These are phyloP conservation scores for Danaus melanippus DNA, from an alignment of 1,140 invertebrate species.

Conservation along the genomic window DNA sequence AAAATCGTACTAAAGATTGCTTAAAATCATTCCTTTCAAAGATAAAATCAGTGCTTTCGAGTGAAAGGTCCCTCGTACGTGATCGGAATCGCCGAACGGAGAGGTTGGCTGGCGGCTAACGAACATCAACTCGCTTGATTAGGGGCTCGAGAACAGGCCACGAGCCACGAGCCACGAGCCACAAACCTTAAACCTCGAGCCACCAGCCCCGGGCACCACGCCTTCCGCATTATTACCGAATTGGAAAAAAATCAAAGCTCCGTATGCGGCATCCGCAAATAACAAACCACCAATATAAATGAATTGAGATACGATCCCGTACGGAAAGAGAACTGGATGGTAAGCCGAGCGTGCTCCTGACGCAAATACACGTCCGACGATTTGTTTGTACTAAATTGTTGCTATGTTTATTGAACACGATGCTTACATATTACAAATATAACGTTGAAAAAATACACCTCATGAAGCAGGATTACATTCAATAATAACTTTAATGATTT, in stretches of 20 bases:
- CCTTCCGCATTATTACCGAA: constrained; percentile 64
- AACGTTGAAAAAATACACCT: constrained; percentile 2
- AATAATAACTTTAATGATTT: too few relatives aligned
- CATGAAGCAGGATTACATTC: too few relatives aligned
- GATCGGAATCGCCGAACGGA: constrained; percentile 52
- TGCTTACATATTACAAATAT: constrained; percentile 39
- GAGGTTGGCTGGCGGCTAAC: constrained; percentile 46
- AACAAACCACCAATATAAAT: constrained; percentile 69
- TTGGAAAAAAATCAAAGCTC: constrained; percentile 66
- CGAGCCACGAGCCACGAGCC: too few relatives aligned
- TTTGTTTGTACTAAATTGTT: constrained; percentile 64
- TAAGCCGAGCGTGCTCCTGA: constrained; percentile 54
- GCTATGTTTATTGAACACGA: constrained; percentile 60
- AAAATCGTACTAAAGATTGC: constrained; percentile 23
- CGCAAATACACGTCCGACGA: constrained; percentile 65
- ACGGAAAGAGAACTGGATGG: constrained; percentile 50
- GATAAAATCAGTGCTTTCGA: constrained; percentile 60
- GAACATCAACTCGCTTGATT: constrained; percentile 58
- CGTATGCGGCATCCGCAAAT: constrained; percentile 62
- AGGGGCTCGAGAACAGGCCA: constrained; percentile 25
- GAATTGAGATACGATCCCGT: constrained; percentile 59
- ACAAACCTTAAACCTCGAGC: background rate
- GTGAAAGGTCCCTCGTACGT: constrained; percentile 65
- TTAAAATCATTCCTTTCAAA: constrained; percentile 24
- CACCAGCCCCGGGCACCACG: constrained; percentile 43